Percentiles rank a stretch among this genome's conserved stretches.
Conservation (phyloP, 2,113 vertebrate genomes). For the Tichodroma muraria region DNA sequence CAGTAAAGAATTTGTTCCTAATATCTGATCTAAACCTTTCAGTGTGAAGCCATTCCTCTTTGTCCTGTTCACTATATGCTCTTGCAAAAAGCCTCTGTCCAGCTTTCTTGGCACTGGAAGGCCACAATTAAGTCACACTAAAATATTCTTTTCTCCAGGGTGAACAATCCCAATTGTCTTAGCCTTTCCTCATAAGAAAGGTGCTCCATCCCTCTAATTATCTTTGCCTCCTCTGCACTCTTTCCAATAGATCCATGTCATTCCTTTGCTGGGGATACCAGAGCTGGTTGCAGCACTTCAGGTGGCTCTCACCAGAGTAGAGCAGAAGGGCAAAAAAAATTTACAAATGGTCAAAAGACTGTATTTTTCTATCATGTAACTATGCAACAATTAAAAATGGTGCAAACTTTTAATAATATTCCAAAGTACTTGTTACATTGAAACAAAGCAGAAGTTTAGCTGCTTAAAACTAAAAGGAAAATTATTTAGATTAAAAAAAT, state of each 20-base stretch:
- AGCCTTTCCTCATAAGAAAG: not conserved
- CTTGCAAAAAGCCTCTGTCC: not conserved
- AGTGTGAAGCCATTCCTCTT: not conserved
- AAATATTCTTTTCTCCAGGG: not conserved
- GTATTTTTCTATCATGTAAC: not conserved
- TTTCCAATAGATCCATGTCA: not conserved
- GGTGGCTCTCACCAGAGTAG: not conserved
- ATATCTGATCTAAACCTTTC: not conserved
- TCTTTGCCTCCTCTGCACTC: not conserved
- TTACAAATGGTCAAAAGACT: not conserved
- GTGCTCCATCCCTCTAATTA: not conserved
- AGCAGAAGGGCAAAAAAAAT: not conserved
- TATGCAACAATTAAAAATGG: not conserved
- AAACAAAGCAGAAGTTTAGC: not conserved
- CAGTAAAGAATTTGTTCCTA: not conserved
- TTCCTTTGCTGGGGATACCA: not conserved
- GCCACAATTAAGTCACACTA: no score
- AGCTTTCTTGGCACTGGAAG: not conserved
- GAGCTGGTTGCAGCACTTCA: not conserved
- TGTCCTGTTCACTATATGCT: not conserved
- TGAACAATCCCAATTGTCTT: not conserved
- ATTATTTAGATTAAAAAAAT: not conserved
- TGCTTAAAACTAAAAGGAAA: slow-evolving; percentile 25
- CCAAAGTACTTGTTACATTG: not conserved
- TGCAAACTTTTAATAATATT: not conserved